phyloP scores from a whole-genome alignment of 2,888 invertebrate species.

The Xestia xanthographa region DNA sequence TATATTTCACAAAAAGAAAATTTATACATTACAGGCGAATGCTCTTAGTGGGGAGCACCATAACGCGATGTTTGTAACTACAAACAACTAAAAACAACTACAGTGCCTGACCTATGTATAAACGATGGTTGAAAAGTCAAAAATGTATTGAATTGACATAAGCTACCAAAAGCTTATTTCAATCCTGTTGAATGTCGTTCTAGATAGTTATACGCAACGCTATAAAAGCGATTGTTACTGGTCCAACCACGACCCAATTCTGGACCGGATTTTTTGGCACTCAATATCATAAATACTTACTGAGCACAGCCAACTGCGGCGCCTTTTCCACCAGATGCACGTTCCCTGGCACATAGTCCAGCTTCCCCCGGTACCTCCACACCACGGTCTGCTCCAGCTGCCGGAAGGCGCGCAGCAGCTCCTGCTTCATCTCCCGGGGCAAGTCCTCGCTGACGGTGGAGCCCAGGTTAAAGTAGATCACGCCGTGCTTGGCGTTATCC shows the following conservation, averaged over 20 bases:
- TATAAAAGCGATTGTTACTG: no score
- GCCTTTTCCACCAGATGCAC: constrained; percentile 79
- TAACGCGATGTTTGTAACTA: background rate
- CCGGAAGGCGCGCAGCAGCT: constrained; percentile 80
- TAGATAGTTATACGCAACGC: no score
- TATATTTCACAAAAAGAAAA: no score
- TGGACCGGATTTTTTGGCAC: no score
- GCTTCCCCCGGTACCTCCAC: constrained; percentile 77
- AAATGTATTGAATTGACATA: no score
- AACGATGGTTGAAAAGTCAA: background rate
- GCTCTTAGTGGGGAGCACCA: background rate
- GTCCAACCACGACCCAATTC: no score
- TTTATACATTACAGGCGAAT: background rate
- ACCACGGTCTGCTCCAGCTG: constrained; percentile 83
- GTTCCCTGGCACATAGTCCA: constrained; percentile 79
- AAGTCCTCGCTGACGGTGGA: constrained; percentile 77
- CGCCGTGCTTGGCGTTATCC: constrained; percentile 81
- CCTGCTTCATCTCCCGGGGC: constrained; percentile 72
- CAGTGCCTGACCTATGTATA: background rate
- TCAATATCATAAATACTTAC: constrained; percentile 66
- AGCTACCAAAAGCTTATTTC: no score
- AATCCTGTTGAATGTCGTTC: no score
- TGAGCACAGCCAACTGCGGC: constrained; percentile 79
- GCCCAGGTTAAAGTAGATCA: constrained; percentile 85
- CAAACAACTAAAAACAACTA: no score